Conservation (phyloP, 2,113 vertebrate genomes). For the Chaetorhynchus papuensis region DNA sequence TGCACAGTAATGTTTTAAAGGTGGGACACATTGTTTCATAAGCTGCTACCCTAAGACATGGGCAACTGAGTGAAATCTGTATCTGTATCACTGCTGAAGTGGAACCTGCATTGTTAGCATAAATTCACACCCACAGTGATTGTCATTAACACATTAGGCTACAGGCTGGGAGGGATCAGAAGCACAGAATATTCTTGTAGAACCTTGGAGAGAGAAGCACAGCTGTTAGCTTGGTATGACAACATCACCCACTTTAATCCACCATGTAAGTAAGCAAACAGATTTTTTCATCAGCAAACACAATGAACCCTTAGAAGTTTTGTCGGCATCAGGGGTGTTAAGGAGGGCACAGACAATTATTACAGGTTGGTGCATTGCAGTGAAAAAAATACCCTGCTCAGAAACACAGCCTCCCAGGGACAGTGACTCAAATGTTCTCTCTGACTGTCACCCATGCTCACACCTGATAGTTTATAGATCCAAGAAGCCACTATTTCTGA, state of each 20-base stretch:
- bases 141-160: background rate
- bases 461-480: background rate
- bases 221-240: background rate
- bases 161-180: background rate
- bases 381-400: background rate
- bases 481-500: background rate
- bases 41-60: background rate
- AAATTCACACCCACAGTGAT: background rate
- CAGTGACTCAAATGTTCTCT: background rate
- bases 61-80: background rate
- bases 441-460: background rate
- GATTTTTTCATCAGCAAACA: background rate
- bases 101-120: background rate
- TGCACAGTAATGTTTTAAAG: background rate
- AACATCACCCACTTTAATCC: background rate
- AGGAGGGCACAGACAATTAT: background rate
- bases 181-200: background rate
- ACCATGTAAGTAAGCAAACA: background rate
- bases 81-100: background rate
- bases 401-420: background rate
- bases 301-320: background rate
- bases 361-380: rapidly evolving
- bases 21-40: background rate
- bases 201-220: background rate
- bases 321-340: background rate